These are phyloP conservation scores for Embiotoca jacksoni DNA, from an alignment of 2,113 vertebrate species.

Conservation along the genomic window DNA sequence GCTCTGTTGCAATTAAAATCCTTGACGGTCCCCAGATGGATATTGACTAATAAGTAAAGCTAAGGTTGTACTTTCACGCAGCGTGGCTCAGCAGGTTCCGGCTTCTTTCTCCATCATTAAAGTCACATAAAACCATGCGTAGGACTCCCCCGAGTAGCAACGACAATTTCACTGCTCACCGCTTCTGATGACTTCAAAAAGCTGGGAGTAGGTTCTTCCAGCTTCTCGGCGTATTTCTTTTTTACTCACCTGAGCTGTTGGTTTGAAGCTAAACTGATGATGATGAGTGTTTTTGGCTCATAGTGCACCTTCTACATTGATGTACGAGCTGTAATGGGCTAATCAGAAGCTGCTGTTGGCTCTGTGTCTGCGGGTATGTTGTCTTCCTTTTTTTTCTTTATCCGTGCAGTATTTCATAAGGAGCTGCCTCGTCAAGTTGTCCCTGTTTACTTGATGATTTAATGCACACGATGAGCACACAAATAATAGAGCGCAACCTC, in stretches of 20 bases:
- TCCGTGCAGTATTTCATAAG: background rate
- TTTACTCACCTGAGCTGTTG: conserved; percentile 23
- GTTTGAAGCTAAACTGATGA: conserved; percentile 9
- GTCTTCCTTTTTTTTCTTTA: background rate
- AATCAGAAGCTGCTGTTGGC: background rate
- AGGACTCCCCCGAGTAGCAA: conserved; percentile 28
- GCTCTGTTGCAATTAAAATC: background rate
- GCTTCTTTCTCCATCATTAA: conserved; percentile 56
- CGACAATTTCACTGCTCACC: conserved; percentile 11
- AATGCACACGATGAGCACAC: background rate
- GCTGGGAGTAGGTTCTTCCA: conserved; percentile 1
- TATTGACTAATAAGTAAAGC: conserved; percentile 33
- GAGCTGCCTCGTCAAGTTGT: conserved; percentile 4
- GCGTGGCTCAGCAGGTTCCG: conserved; percentile 10
- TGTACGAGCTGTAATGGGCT: background rate
- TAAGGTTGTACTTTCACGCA: conserved; percentile 10
- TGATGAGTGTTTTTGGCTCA: background rate
- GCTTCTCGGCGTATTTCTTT: background rate
- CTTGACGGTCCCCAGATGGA: background rate
- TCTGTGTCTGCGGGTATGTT: background rate
- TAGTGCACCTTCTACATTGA: background rate
- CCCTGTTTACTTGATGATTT: conserved; percentile 16
- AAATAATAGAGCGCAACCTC: conserved; percentile 13
- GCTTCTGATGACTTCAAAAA: conserved; percentile 52
- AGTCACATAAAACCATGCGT: conserved; percentile 43